Evolutionary conservation across 2,797 vertebrate genomes (phyloP).

Genomic region (Pseudopleuronectes americanus): DNA sequence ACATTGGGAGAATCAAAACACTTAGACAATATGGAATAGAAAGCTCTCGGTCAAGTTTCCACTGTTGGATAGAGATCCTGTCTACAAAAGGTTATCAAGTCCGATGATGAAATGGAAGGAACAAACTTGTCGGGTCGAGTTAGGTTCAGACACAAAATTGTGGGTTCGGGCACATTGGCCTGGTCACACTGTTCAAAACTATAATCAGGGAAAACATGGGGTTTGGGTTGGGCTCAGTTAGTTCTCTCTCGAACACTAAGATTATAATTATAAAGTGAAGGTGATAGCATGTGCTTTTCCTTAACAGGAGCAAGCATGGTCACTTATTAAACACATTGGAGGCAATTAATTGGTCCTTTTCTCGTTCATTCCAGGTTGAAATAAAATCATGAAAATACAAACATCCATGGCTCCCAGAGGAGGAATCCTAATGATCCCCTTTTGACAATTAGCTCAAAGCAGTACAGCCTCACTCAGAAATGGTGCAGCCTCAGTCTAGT

Average conservation of each 20-base stretch:
- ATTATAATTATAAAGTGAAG: background rate
- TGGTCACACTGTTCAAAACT: too few species aligned
- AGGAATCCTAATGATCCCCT: conserved; percentile 1
- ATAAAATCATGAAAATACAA: background rate
- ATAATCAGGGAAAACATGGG: too few species aligned
- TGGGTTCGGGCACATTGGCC: too few species aligned
- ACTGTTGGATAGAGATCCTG: conserved; percentile 29
- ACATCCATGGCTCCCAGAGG: background rate
- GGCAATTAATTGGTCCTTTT: background rate
- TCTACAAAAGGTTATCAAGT: conserved; percentile 18
- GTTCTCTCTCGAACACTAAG: too few species aligned
- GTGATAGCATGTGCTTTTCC: background rate
- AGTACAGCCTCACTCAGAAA: background rate
- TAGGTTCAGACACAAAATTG: too few species aligned
- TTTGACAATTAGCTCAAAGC: conserved; percentile 1
- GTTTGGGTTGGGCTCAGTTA: too few species aligned
- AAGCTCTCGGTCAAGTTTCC: conserved; percentile 31
- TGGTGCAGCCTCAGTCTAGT: conserved; percentile 6
- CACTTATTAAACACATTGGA: background rate
- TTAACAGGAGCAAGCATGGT: background rate
- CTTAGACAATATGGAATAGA: conserved; percentile 39
- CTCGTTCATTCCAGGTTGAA: background rate
- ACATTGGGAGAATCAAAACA: conserved; percentile 21
- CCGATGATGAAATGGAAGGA: conserved; percentile 10
- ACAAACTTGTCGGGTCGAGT: too few species aligned